Percentiles rank a stretch among this genome's conserved stretches.
These are phyloP conservation scores for Pterobdella sp. DNA, from an alignment of 2,888 invertebrate genomes.

Conservation along the genomic window DNA sequence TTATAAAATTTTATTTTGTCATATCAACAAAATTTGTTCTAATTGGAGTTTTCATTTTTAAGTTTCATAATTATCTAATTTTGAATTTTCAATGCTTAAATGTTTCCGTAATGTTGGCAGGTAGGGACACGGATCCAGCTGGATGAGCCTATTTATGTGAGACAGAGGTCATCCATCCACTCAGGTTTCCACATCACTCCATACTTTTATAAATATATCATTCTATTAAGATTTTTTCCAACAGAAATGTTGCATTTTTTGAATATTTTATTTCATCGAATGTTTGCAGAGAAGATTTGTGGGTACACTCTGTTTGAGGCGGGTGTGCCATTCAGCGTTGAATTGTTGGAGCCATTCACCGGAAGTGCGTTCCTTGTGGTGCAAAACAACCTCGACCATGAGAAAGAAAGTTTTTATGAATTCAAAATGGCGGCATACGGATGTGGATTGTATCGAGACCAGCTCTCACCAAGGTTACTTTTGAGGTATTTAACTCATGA, in stretches of 20 bases:
- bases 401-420: not conserved
- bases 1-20: no score
- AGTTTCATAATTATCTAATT: no score
- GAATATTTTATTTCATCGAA: no score
- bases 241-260: no score
- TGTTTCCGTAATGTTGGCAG: no score
- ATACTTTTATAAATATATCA: no score
- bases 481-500: no score
- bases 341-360: constrained; percentile 1
- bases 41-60: no score
- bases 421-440: not conserved
- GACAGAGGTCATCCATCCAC: not conserved
- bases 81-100: no score
- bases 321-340: not conserved
- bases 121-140: not conserved
- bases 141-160: constrained; percentile 11
- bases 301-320: not conserved
- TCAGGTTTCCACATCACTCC: no score
- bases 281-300: not conserved
- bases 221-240: no score
- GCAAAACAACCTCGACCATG: not conserved
- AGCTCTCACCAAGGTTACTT: not conserved
- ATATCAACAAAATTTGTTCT: no score
- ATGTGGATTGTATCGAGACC: not conserved
- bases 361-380: constrained; percentile 6